Conservation (phyloP, 2,797 vertebrate species). For the Crenuchus spilurus region DNA sequence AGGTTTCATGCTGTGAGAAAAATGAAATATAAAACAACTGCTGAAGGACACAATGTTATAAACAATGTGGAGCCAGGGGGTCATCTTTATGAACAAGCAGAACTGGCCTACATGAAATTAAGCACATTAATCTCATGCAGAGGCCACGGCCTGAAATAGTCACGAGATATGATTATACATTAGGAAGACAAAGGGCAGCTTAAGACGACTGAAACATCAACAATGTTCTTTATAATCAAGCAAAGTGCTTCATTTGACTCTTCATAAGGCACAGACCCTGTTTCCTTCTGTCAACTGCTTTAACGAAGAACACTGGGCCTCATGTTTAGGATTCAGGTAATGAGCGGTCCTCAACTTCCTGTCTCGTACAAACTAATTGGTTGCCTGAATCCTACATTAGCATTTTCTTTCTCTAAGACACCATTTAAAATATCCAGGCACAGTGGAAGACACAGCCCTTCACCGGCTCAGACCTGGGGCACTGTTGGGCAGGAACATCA, state of each 20-base stretch:
- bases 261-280: not conserved
- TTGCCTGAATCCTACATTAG: not conserved
- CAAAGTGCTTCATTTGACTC: not conserved
- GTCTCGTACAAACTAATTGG: not conserved
- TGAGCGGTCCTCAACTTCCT: not conserved
- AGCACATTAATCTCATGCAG: slow-evolving; percentile 49
- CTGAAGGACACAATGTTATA: slow-evolving; percentile 28
- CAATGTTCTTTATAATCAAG: slow-evolving; percentile 4
- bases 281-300: not conserved
- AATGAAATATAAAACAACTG: slow-evolving; percentile 41
- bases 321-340: not conserved
- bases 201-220: not conserved
- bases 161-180: not conserved
- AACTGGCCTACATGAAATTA: slow-evolving; percentile 44
- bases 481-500: not conserved
- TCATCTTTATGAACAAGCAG: slow-evolving; percentile 30
- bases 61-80: slow-evolving; percentile 33
- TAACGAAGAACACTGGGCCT: no score
- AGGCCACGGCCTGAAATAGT: not conserved
- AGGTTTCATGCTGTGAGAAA: slow-evolving; percentile 14
- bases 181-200: not conserved
- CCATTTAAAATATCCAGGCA: not conserved
- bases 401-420: not conserved
- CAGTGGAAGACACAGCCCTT: not conserved
- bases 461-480: not conserved